These are phyloP conservation scores for Bradysia coprophila DNA, from an alignment of 1,140 invertebrate genomes.

Conservation along the genomic window DNA sequence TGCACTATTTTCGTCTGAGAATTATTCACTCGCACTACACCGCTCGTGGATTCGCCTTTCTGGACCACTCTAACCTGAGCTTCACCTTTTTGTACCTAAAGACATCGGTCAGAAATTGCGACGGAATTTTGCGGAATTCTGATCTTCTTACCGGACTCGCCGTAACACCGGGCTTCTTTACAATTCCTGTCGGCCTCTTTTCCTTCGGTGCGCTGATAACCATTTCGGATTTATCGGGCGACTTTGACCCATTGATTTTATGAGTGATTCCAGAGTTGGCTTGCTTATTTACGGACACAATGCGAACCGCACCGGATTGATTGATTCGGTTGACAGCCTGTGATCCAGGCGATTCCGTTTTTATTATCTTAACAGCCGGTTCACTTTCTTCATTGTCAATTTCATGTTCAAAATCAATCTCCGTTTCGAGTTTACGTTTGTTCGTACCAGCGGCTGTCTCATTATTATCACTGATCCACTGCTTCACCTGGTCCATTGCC, in stretches of 20 bases:
- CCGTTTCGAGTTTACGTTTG: slow-evolving; percentile 20
- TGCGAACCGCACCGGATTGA: neutral
- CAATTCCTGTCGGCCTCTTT: slow-evolving; percentile 16
- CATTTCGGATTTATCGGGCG: slow-evolving; percentile 11
- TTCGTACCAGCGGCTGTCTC: slow-evolving; percentile 22
- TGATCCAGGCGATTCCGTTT: neutral
- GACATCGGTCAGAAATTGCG: no score
- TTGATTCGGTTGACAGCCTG: neutral
- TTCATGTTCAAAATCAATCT: slow-evolving; percentile 17
- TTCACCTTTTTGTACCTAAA: slow-evolving; percentile 4
- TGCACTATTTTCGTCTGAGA: no score
- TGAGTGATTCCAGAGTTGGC: neutral
- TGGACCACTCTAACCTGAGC: neutral
- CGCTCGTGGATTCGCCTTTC: neutral
- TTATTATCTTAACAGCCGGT: neutral
- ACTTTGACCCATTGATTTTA: neutral
- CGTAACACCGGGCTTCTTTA: slow-evolving; percentile 15
- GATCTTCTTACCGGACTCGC: neutral
- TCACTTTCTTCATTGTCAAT: slow-evolving; percentile 25
- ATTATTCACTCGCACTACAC: neutral
- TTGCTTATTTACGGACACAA: neutral
- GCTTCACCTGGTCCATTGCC: slow-evolving; percentile 65
- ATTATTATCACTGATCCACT: slow-evolving; percentile 55
- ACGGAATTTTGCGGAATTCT: neutral
- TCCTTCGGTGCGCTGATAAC: slow-evolving; percentile 21